These are phyloP conservation scores for Nomada ruficornis DNA, from an alignment of 2,888 invertebrate genomes.

Conservation along the genomic window DNA sequence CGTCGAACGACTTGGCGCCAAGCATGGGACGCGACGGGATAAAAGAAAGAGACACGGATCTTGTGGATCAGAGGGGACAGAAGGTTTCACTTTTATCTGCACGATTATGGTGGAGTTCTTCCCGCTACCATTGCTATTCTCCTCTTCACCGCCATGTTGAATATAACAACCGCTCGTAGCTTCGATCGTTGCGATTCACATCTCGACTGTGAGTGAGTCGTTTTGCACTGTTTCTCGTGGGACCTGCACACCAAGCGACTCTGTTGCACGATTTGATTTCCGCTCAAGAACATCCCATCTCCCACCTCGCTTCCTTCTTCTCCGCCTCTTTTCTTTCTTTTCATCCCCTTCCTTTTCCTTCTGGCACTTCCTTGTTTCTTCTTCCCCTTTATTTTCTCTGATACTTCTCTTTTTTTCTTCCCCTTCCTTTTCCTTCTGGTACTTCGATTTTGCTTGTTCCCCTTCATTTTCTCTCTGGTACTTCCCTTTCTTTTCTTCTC, in stretches of 20 bases:
- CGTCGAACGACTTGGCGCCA: constrained; percentile 7
- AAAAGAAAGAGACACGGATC: constrained; percentile 25
- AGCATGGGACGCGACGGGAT: constrained; percentile 8
- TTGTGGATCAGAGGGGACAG: constrained; percentile 15
- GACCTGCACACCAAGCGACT: constrained; percentile 2
- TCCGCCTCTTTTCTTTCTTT: neutral
- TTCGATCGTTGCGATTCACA: constrained; percentile 41
- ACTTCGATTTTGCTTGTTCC: too few relatives aligned
- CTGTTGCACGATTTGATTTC: too few relatives aligned
- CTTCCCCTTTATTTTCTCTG: too few relatives aligned
- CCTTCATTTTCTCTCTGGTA: too few relatives aligned
- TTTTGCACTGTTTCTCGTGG: constrained; percentile 15
- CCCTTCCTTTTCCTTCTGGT: too few relatives aligned
- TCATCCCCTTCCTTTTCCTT: too few relatives aligned
- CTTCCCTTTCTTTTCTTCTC: neutral
- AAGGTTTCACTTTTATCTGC: constrained; percentile 64
- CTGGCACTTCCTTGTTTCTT: too few relatives aligned
- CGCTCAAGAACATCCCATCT: neutral
- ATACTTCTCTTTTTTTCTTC: too few relatives aligned
- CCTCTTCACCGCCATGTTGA: neutral
- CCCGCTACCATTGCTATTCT: constrained; percentile 16
- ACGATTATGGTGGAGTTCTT: constrained; percentile 28
- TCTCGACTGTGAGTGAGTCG: constrained; percentile 13
- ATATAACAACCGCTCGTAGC: constrained; percentile 44
- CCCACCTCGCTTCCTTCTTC: too few relatives aligned